These are phyloP conservation scores for Grantiella picta DNA, from an alignment of 2,113 vertebrate genomes.

Conservation along the genomic window DNA sequence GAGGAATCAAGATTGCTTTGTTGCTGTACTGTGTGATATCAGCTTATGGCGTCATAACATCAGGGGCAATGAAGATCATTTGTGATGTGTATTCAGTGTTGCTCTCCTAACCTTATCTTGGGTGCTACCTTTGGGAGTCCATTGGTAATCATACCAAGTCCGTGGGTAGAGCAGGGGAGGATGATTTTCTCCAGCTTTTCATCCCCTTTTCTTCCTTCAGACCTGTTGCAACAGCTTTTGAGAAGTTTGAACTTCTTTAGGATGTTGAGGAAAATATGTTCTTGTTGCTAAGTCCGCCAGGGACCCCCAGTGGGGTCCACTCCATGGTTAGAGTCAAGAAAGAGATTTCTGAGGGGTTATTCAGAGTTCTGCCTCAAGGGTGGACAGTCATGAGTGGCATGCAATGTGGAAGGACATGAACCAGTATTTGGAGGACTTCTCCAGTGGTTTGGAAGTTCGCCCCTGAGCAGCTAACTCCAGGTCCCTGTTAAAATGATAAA, in stretches of 20 bases:
- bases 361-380: not conserved
- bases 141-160: not conserved
- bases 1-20: not conserved
- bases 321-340: not conserved
- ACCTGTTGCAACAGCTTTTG: not conserved
- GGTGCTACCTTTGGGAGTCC: too few species aligned
- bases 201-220: not conserved
- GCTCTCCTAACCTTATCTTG: not conserved
- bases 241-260: not conserved
- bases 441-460: not conserved
- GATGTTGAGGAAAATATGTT: not conserved
- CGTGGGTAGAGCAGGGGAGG: not conserved
- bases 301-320: too few species aligned
- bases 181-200: not conserved
- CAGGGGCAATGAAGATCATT: too few species aligned
- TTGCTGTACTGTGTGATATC: not conserved
- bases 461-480: not conserved
- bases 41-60: not conserved
- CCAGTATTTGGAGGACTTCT: not conserved
- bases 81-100: not conserved
- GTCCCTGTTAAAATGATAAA: not conserved
- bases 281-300: not conserved
- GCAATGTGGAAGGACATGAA: too few species aligned
- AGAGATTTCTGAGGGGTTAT: not conserved
- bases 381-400: not conserved